These are phyloP conservation scores for Talpa occidentalis DNA, from an alignment of 2,113 vertebrate species.

Conservation along the genomic window DNA sequence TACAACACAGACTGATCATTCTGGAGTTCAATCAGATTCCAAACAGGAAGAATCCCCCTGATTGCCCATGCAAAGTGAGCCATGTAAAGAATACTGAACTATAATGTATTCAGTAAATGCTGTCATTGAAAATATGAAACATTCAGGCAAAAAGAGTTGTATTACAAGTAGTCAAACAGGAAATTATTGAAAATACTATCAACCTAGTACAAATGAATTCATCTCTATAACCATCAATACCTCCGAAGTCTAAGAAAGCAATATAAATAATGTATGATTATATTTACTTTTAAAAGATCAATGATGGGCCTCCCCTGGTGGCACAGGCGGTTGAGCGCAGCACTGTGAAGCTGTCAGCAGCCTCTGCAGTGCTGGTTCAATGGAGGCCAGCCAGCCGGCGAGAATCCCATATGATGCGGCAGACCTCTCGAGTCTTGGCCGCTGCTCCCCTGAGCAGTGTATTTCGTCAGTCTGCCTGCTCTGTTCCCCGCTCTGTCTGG, in stretches of 20 bases:
- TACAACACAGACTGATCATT: background rate
- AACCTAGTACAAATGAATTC: slow-evolving; percentile 47
- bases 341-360: too few relatives aligned
- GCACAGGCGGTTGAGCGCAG: too few relatives aligned
- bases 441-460: too few relatives aligned
- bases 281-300: background rate
- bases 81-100: background rate
- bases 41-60: background rate
- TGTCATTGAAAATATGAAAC: slow-evolving; percentile 14
- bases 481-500: too few relatives aligned
- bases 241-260: background rate
- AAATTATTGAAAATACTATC: background rate
- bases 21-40: background rate
- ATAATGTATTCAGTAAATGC: background rate
- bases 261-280: background rate
- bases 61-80: background rate
- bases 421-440: too few relatives aligned
- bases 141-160: background rate
- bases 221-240: background rate
- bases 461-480: too few relatives aligned
- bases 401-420: too few relatives aligned
- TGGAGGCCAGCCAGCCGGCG: too few relatives aligned
- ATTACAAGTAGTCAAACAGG: background rate
- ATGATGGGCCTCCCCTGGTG: too few relatives aligned
- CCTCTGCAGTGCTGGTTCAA: too few relatives aligned